phyloP scores from a whole-genome alignment of 2,888 invertebrate genomes.

The Drosophila borealis region DNA sequence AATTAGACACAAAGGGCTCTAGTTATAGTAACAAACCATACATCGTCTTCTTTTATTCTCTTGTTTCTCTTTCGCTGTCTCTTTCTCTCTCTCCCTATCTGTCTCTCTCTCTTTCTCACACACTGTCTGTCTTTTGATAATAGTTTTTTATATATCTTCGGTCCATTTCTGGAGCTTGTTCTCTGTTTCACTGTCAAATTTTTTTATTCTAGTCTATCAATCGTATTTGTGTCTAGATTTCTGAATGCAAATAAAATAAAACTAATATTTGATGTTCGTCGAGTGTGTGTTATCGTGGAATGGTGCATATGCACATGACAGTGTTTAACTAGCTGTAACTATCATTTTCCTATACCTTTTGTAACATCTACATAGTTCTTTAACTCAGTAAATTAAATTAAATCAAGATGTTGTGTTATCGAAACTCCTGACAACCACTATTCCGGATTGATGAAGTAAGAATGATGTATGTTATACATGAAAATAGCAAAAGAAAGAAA shows the following conservation, averaged over 20 bases:
- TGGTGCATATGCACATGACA: not conserved
- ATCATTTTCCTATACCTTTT: conserved; percentile 1
- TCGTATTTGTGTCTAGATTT: conserved; percentile 13
- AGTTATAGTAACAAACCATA: conserved; percentile 17
- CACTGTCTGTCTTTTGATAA: not conserved
- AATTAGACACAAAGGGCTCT: conserved; percentile 18
- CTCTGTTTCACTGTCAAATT: conserved; percentile 9
- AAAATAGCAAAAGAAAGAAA: not conserved
- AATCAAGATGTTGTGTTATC: not conserved
- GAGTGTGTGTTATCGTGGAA: conserved; percentile 13
- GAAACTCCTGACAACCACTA: not conserved
- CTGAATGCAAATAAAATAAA: conserved; percentile 27
- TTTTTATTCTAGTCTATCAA: conserved; percentile 8
- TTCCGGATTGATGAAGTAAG: not conserved
- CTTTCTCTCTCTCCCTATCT: conserved; percentile 7
- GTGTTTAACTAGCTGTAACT: not conserved
- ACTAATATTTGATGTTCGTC: conserved; percentile 12
- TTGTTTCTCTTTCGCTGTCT: conserved; percentile 3
- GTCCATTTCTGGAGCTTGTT: conserved; percentile 10
- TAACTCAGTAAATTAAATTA: not conserved
- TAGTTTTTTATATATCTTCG: conserved; percentile 11
- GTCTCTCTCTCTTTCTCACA: conserved; percentile 1
- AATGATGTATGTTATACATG: not conserved
- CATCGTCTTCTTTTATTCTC: not conserved
- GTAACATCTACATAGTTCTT: not conserved